These are phyloP conservation scores for Palloptera scutellata DNA, from an alignment of 2,888 invertebrate genomes.

Conservation along the genomic window DNA sequence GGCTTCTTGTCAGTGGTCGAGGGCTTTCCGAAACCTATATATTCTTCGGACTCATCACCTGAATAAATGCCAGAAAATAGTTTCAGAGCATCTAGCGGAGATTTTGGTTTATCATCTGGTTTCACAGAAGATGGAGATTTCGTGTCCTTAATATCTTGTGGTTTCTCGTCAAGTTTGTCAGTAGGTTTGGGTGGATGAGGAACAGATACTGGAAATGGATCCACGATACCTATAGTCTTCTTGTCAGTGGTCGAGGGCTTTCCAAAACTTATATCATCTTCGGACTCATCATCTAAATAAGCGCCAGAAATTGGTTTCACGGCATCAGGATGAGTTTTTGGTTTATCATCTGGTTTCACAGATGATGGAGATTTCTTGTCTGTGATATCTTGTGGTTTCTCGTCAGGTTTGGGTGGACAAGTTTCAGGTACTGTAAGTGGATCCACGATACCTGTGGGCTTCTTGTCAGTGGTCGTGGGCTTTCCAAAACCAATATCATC, in stretches of 20 bases:
- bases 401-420: no score
- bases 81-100: conserved; percentile 8
- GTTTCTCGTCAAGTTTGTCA: conserved; percentile 2
- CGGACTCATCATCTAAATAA: no score
- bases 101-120: conserved; percentile 1
- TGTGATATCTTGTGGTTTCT: conserved; percentile 3
- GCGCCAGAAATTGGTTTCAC: no score
- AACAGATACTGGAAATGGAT: neutral
- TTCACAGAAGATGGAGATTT: neutral
- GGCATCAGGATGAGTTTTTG: neutral
- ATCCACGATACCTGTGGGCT: no score
- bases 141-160: neutral
- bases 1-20: neutral
- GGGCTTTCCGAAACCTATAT: neutral
- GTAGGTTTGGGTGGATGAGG: neutral
- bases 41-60: conserved; percentile 27
- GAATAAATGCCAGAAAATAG: conserved; percentile 7
- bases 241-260: neutral
- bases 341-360: neutral
- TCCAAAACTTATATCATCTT: neutral
- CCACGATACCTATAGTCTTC: conserved; percentile 8
- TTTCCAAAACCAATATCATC: no score
- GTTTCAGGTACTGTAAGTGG: no score
- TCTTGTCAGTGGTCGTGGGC: no score
- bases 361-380: neutral